Percentiles rank a stretch among this genome's conserved stretches.
Conservation (phyloP, 2,113 vertebrate genomes). For the Sinosuthora webbiana region DNA sequence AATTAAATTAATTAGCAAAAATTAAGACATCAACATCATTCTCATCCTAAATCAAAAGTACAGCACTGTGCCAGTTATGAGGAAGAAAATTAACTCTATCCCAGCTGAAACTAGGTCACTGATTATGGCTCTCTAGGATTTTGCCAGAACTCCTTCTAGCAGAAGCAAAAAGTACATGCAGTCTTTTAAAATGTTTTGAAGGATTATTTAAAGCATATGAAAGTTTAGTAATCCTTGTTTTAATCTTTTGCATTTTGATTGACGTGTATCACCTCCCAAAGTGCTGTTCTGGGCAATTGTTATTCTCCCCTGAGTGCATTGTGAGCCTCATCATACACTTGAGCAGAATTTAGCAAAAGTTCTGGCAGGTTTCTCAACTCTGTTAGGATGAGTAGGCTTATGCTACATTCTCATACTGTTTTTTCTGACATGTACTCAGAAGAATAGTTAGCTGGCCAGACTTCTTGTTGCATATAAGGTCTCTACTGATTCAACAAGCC, state of each 20-base stretch:
- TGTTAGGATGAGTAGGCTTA: neutral
- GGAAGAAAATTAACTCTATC: neutral
- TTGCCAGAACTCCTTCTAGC: neutral
- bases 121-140: neutral
- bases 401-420: neutral
- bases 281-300: fast-evolving
- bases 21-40: neutral
- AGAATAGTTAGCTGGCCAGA: neutral
- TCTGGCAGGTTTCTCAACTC: neutral
- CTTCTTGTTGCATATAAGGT: neutral
- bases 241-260: neutral
- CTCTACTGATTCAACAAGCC: neutral
- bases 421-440: neutral
- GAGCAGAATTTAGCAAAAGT: neutral
- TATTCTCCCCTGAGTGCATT: neutral
- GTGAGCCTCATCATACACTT: neutral
- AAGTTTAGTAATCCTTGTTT: neutral
- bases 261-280: neutral
- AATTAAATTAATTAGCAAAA: neutral
- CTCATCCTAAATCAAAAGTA: neutral
- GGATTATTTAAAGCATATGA: neutral
- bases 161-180: neutral
- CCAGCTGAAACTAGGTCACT: neutral
- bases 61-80: neutral
- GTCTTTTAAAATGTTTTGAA: neutral